phyloP scores from a whole-genome alignment of 2,113 vertebrate genomes.

The Chaetura pelagica region DNA sequence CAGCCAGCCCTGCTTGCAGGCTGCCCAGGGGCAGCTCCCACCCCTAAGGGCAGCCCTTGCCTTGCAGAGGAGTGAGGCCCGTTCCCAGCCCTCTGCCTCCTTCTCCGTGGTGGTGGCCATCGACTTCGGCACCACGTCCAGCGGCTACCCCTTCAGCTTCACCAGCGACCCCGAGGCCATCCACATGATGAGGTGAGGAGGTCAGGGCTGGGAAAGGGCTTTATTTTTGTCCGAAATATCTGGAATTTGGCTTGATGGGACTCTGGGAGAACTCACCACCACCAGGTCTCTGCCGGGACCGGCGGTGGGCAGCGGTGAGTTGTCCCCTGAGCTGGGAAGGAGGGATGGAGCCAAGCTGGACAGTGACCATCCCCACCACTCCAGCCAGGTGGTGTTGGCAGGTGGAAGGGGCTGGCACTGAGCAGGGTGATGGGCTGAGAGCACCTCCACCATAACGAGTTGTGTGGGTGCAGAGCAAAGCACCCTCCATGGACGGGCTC shows the following conservation, averaged over 20 bases:
- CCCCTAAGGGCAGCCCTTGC: background rate
- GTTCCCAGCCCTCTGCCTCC: constrained; percentile 62
- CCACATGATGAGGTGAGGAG: constrained; percentile 91
- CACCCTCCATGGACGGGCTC: too few species aligned
- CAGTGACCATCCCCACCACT: too few species aligned
- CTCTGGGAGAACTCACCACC: too few species aligned
- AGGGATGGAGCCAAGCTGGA: too few species aligned
- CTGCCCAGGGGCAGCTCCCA: background rate
- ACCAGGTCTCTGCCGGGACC: too few species aligned
- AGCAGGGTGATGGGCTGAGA: background rate
- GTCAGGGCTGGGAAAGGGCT: too few species aligned
- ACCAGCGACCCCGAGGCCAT: constrained; percentile 89
- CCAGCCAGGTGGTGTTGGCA: too few species aligned
- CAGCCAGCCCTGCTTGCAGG: background rate
- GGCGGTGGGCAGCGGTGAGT: too few species aligned
- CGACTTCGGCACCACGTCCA: constrained; percentile 93
- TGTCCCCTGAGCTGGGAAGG: too few species aligned
- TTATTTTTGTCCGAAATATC: too few species aligned
- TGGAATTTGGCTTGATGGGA: background rate
- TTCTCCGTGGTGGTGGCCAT: constrained; percentile 91
- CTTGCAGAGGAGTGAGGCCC: constrained; percentile 79
- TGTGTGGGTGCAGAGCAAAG: rapidly evolving
- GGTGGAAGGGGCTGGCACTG: too few species aligned
- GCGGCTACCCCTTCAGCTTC: constrained; percentile 95
- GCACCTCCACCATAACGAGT: rapidly evolving